phyloP scores from a whole-genome alignment of 2,888 invertebrate genomes.

The Melanostoma mellinum region DNA sequence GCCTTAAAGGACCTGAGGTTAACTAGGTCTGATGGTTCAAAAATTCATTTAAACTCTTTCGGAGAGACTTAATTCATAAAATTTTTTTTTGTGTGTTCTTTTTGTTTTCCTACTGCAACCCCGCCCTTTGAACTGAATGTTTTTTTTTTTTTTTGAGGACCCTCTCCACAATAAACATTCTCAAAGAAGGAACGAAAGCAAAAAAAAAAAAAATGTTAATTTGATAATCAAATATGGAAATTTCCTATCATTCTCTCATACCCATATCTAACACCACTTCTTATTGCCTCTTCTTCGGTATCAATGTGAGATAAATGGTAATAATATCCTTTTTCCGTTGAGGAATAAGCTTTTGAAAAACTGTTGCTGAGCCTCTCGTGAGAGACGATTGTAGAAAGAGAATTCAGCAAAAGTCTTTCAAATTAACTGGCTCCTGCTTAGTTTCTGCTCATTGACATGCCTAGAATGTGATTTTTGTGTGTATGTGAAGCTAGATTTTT shows the following conservation, averaged over 20 bases:
- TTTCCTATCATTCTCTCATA: conserved; percentile 64
- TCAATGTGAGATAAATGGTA: conserved; percentile 61
- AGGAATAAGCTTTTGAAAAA: conserved; percentile 45
- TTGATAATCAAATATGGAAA: conserved; percentile 77
- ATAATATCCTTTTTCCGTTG: conserved; percentile 58
- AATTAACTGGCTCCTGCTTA: neutral
- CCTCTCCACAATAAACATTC: conserved; percentile 40
- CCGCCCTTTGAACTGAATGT: neutral
- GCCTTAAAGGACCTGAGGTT: no score
- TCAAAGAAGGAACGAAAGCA: conserved; percentile 5
- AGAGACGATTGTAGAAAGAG: neutral
- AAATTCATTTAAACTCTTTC: neutral
- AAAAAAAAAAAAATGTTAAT: conserved; percentile 43
- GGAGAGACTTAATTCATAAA: neutral
- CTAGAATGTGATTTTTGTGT: neutral
- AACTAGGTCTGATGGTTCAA: no score
- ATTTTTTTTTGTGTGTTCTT: no score
- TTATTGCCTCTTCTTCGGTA: conserved; percentile 35
- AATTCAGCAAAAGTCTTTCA: conserved; percentile 40
- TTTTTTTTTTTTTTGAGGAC: conserved; percentile 15
- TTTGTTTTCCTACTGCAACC: neutral
- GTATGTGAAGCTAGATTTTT: conserved; percentile 21
- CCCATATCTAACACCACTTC: conserved; percentile 15
- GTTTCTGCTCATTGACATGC: conserved; percentile 3
- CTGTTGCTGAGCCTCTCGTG: conserved; percentile 16